phyloP scores from a whole-genome alignment of 2,113 vertebrate species.

The Lasiurus borealis region DNA sequence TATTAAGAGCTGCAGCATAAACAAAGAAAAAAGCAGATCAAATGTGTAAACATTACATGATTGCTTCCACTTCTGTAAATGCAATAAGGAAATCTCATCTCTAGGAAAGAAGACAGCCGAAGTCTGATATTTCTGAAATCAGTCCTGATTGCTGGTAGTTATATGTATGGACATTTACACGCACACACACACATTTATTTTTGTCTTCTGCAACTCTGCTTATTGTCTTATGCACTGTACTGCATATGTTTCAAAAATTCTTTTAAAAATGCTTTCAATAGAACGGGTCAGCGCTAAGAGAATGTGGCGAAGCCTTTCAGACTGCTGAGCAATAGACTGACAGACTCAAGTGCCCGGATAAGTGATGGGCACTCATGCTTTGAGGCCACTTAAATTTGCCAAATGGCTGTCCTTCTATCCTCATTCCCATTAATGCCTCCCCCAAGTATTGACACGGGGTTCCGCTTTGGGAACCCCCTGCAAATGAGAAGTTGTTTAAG shows the following conservation, averaged over 20 bases:
- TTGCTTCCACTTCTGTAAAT: constrained; percentile 34
- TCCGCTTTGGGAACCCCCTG: background rate
- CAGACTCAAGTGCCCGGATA: background rate
- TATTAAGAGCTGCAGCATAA: constrained; percentile 78
- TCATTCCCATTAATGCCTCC: background rate
- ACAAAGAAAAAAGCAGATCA: constrained; percentile 76
- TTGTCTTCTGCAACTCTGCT: background rate
- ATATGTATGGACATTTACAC: background rate
- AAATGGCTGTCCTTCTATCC: background rate
- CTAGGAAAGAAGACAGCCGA: background rate
- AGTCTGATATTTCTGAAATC: constrained; percentile 6
- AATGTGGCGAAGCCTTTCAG: background rate
- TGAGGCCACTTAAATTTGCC: background rate
- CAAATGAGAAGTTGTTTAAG: background rate
- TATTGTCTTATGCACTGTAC: background rate
- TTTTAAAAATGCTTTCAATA: background rate
- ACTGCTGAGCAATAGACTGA: background rate
- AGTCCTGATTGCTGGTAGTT: background rate
- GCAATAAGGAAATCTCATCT: constrained; percentile 33
- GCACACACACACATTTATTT: background rate
- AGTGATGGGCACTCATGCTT: background rate
- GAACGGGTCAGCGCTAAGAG: background rate
- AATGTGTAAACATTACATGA: constrained; percentile 35
- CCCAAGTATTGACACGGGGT: background rate
- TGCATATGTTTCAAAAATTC: background rate